A percentile compares a stretch with the other conserved stretches of the same genome.
Evolutionary conservation across 2,113 vertebrate genomes (phyloP).

Genomic region (Bothrops jararaca): DNA sequence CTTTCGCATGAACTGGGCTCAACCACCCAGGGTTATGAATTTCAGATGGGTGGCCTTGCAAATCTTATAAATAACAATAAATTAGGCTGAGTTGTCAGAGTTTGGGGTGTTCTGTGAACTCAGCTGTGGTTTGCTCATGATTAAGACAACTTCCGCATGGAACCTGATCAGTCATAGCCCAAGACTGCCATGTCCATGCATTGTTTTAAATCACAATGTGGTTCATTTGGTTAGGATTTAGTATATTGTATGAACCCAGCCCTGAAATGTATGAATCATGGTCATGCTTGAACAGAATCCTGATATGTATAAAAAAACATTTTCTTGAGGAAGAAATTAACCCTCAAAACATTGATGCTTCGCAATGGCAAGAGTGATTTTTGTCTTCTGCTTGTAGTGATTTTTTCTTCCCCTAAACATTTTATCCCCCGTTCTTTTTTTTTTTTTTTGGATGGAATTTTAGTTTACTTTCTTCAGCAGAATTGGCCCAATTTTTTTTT

Average conservation of each 20-base stretch:
- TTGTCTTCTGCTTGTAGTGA: not conserved
- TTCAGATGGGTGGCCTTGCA: not conserved
- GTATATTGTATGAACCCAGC: not conserved
- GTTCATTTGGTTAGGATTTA: not conserved
- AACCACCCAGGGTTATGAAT: not conserved
- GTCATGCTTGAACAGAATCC: not conserved
- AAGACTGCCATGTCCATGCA: not conserved
- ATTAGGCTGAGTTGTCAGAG: not conserved
- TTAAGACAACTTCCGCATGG: not conserved
- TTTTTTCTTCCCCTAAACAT: not conserved
- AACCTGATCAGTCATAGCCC: not conserved
- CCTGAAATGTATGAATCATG: not conserved
- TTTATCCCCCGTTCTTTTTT: not conserved
- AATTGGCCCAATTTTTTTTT: not conserved
- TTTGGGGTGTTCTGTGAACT: no score
- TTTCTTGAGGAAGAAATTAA: not conserved
- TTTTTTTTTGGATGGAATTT: not conserved
- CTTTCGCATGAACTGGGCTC: not conserved
- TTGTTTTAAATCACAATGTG: not conserved
- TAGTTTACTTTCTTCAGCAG: not conserved
- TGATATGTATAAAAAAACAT: accelerated
- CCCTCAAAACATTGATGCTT: not conserved
- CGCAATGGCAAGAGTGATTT: not conserved
- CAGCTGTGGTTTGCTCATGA: not conserved
- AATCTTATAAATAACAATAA: not conserved